These are phyloP conservation scores for Myotis findleyi DNA, from an alignment of 2,797 vertebrate species.

Conservation along the genomic window DNA sequence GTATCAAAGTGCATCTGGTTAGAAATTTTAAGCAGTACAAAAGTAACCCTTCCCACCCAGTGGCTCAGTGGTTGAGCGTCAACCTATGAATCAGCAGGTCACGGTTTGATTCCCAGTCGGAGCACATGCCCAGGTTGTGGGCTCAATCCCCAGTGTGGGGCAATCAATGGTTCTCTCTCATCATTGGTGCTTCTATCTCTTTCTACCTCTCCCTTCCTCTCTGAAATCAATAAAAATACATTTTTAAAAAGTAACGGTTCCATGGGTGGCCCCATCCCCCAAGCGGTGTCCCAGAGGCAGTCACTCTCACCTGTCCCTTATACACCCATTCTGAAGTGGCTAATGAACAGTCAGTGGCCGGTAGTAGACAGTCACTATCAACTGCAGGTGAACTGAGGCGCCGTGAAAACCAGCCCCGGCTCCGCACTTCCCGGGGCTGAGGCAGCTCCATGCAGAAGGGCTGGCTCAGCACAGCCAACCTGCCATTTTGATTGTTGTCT, in stretches of 20 bases:
- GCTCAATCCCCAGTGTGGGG: too few species aligned
- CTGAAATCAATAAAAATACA: too few species aligned
- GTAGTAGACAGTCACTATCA: background rate
- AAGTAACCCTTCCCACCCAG: background rate
- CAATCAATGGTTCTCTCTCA: too few species aligned
- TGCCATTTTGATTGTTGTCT: background rate
- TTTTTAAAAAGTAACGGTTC: background rate
- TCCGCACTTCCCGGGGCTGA: rapidly evolving
- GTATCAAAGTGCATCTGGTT: background rate
- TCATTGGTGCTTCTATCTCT: too few species aligned
- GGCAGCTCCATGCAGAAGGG: background rate
- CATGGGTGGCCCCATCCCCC: background rate
- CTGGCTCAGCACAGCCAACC: background rate
- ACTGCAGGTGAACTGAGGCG: background rate
- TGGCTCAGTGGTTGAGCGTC: too few species aligned
- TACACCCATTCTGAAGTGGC: background rate
- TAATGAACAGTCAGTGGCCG: background rate
- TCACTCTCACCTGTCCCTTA: background rate
- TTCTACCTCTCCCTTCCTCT: too few species aligned
- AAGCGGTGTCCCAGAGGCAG: background rate
- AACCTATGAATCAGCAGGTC: too few species aligned
- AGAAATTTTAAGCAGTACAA: background rate
- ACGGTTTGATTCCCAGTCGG: too few species aligned
- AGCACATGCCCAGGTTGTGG: too few species aligned
- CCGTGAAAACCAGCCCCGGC: background rate